Conservation (phyloP, 2,113 vertebrate genomes). For the Podarcis muralis region DNA sequence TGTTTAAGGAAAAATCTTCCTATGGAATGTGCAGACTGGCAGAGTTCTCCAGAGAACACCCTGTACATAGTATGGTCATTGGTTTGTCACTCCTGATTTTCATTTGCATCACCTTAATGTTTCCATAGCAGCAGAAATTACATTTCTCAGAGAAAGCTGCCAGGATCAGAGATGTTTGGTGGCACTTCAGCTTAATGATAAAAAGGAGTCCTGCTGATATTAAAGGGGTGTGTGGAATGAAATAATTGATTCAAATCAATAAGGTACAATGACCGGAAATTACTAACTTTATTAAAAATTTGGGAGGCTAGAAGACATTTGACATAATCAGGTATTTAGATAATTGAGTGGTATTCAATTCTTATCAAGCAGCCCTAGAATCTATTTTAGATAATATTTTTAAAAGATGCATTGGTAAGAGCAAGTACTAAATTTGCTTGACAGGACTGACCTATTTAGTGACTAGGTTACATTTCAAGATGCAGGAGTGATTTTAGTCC, state of each 20-base stretch:
- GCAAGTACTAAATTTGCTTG: background rate
- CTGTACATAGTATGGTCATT: constrained; percentile 45
- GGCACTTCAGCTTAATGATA: constrained; percentile 65
- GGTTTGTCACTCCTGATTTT: constrained; percentile 69
- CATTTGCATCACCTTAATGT: constrained; percentile 72
- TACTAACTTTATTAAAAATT: constrained; percentile 50
- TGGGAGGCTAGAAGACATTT: background rate
- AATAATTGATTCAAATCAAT: constrained; percentile 62
- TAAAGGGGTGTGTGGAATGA: constrained; percentile 53
- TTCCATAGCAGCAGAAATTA: constrained; percentile 73
- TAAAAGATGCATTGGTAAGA: fast-evolving
- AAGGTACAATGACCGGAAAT: constrained; percentile 50
- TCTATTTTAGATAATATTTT: constrained; percentile 14
- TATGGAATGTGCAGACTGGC: constrained; percentile 45
- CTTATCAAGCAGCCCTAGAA: background rate
- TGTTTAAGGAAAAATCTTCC: constrained; percentile 39
- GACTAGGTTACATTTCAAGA: background rate
- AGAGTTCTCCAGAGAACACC: constrained; percentile 48
- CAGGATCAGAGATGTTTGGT: constrained; percentile 35
- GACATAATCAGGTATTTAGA: background rate
- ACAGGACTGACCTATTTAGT: background rate
- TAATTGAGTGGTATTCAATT: background rate
- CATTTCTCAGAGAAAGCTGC: constrained; percentile 62
- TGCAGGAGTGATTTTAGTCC: background rate
- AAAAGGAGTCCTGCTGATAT: constrained; percentile 56